Conservation (phyloP, 92 coral and sea anemone species). For the Phenganax subtilis region DNA sequence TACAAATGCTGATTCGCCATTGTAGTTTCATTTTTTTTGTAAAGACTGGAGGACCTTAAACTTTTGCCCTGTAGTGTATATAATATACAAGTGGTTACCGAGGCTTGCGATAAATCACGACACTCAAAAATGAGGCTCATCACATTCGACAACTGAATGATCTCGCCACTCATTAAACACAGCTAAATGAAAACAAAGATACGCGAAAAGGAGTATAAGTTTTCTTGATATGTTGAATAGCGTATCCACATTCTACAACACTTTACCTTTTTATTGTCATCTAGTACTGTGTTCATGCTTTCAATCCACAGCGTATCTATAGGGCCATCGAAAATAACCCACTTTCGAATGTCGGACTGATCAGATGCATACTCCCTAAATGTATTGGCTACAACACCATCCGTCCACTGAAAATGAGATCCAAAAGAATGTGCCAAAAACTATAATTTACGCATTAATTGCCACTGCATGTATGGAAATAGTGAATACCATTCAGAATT, state of each 20-base stretch:
- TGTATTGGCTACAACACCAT: conserved; percentile 98
- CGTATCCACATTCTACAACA: not conserved
- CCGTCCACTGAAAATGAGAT: conserved; percentile 75
- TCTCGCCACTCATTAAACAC: conserved; percentile 98
- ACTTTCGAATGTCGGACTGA: conserved; percentile 88
- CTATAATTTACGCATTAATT: no score
- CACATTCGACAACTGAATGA: conserved; percentile 90
- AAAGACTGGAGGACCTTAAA: not conserved
- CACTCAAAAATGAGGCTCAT: conserved; percentile 99
- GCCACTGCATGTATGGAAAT: no score
- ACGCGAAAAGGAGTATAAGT: not conserved
- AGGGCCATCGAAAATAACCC: conserved; percentile 99
- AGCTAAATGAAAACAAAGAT: conserved; percentile 50
- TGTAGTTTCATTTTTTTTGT: no score
- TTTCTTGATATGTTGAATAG: not conserved
- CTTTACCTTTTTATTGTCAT: conserved; percentile 93
- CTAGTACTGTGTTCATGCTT: conserved; percentile 98
- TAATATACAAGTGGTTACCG: conserved; percentile 59
- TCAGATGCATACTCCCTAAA: conserved; percentile 99
- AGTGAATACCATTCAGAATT: no score
- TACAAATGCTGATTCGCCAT: no score
- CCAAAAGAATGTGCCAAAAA: no score
- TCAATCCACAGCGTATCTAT: conserved; percentile 99
- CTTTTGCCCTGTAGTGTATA: not conserved
- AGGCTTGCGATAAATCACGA: conserved; percentile 93